Conservation (phyloP, 2,797 vertebrate species). For the Moxostoma hubbsi region DNA sequence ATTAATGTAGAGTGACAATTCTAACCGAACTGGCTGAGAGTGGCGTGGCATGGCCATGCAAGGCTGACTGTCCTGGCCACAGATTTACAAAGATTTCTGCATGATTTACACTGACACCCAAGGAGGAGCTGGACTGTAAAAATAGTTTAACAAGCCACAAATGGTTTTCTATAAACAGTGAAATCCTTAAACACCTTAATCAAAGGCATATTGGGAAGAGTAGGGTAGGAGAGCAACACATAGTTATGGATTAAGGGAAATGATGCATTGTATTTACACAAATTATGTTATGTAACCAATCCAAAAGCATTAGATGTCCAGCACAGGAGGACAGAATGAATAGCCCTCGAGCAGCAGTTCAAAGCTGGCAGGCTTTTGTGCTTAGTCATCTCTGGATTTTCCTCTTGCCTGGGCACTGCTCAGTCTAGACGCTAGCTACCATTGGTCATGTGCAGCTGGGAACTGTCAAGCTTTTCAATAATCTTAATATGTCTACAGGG, state of each 20-base stretch:
- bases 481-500: constrained; percentile 41
- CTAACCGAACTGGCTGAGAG: constrained; percentile 61
- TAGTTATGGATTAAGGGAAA: neutral
- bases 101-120: constrained; percentile 29
- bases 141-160: neutral
- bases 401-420: constrained; percentile 27
- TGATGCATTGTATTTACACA: constrained; percentile 5
- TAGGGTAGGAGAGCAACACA: neutral
- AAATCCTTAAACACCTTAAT: neutral
- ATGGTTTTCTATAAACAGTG: constrained; percentile 1
- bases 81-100: constrained; percentile 51
- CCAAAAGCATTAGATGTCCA: constrained; percentile 8
- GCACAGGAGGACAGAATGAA: neutral
- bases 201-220: neutral
- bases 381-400: constrained; percentile 57
- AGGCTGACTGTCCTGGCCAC: constrained; percentile 47
- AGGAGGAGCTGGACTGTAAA: constrained; percentile 15
- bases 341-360: constrained; percentile 28
- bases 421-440: constrained; percentile 22
- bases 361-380: constrained; percentile 48
- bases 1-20: constrained; percentile 71
- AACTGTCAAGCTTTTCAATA: constrained; percentile 50
- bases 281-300: neutral
- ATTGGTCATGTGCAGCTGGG: constrained; percentile 31
- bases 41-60: constrained; percentile 49